Percentiles rank a stretch among this genome's conserved stretches.
These are phyloP conservation scores for Graphium colonna DNA, from an alignment of 2,888 invertebrate genomes.

Conservation along the genomic window DNA sequence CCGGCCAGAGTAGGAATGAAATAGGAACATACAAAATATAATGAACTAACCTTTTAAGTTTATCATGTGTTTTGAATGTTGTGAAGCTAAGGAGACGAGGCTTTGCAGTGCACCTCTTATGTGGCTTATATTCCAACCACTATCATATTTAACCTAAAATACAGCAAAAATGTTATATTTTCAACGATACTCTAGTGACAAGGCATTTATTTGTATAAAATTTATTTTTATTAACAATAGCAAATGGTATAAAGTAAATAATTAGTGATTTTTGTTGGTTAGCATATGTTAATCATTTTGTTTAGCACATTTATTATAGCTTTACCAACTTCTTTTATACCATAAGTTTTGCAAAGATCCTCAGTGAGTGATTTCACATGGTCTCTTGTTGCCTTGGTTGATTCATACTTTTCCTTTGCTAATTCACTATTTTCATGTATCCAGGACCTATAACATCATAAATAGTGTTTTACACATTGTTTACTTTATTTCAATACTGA, in stretches of 20 bases:
- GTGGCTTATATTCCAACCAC: constrained; percentile 93
- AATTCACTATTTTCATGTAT: constrained; percentile 83
- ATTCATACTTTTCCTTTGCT: constrained; percentile 84
- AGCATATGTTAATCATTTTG: constrained; percentile 2
- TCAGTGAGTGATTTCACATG: constrained; percentile 86
- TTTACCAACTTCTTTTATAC: constrained; percentile 78
- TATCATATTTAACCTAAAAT: constrained; percentile 84
- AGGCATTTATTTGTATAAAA: too few species aligned
- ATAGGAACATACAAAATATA: constrained; percentile 5
- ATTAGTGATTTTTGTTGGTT: too few species aligned
- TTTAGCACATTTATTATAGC: constrained; percentile 21
- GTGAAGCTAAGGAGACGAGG: constrained; percentile 86
- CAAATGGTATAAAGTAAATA: too few species aligned
- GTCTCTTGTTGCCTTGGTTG: constrained; percentile 83
- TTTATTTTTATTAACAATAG: too few species aligned
- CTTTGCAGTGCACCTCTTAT: constrained; percentile 94
- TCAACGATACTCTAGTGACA: too few species aligned
- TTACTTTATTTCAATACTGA: constrained; percentile 10
- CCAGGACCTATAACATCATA: constrained; percentile 82
- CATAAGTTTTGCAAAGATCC: constrained; percentile 76
- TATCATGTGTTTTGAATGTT: constrained; percentile 86
- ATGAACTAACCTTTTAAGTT: constrained; percentile 81
- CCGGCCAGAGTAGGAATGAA: too few species aligned
- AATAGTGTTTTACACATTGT: not conserved
- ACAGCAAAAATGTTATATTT: not conserved